These are phyloP conservation scores for Dinomys branickii DNA, from an alignment of 2,113 vertebrate species.

Conservation along the genomic window DNA sequence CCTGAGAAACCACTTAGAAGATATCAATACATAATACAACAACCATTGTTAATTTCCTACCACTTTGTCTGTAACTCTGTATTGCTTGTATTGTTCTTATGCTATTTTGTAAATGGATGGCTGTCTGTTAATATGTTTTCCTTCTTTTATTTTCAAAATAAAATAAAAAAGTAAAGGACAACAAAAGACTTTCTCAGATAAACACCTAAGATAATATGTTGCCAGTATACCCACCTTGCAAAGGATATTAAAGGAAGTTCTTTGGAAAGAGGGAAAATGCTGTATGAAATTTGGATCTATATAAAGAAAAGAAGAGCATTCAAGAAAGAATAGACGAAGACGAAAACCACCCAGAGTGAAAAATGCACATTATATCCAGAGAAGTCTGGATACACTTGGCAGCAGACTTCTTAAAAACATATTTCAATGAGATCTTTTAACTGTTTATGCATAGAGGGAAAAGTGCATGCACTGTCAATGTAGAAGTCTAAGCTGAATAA, in stretches of 20 bases:
- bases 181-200: slow-evolving; percentile 14
- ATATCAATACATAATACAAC: no score
- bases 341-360: not conserved
- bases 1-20: no score
- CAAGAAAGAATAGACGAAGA: not conserved
- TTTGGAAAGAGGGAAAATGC: not conserved
- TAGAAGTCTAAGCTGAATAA: not conserved
- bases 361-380: not conserved
- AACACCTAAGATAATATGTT: not conserved
- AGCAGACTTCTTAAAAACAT: not conserved
- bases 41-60: no score
- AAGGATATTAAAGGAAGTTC: not conserved
- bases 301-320: not conserved
- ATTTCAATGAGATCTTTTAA: not conserved
- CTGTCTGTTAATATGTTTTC: no score
- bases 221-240: not conserved
- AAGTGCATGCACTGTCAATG: not conserved
- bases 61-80: no score
- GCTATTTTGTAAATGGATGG: no score
- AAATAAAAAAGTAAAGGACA: not conserved
- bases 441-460: not conserved
- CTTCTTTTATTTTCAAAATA: no score
- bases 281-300: not conserved
- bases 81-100: no score
- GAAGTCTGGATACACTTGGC: not conserved